Evolutionary conservation across 2,797 vertebrate species (phyloP).

Genomic region (Anguilla megastoma): DNA sequence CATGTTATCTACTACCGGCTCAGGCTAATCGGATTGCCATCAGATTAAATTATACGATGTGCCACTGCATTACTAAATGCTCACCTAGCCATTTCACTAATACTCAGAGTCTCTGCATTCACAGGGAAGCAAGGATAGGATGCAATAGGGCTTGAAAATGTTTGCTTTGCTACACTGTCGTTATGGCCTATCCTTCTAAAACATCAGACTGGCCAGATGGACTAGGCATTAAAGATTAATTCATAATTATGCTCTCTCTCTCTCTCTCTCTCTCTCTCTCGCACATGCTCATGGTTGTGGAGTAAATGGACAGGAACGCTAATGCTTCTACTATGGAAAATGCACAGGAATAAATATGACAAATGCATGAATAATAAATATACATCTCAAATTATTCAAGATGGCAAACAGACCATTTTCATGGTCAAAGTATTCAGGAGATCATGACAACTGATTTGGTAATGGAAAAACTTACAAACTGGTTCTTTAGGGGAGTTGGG

Average conservation of each 20-base stretch:
- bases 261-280: constrained; percentile 22
- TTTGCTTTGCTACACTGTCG: background rate
- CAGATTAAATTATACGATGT: constrained; percentile 57
- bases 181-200: constrained; percentile 24
- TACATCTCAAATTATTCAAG: constrained; percentile 9
- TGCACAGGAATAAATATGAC: background rate
- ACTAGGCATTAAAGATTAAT: constrained; percentile 66
- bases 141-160: background rate
- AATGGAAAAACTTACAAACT: constrained; percentile 77
- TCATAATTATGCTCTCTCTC: constrained; percentile 57
- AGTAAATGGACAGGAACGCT: constrained; percentile 2
- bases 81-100: constrained; percentile 56
- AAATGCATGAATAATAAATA: constrained; percentile 12
- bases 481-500: constrained; percentile 81
- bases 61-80: constrained; percentile 42
- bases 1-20: constrained; percentile 58
- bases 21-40: constrained; percentile 61
- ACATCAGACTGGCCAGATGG: constrained; percentile 57
- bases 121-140: background rate
- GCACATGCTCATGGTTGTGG: background rate
- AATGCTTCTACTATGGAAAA: background rate
- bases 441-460: background rate
- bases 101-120: background rate
- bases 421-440: background rate
- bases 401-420: background rate